Evolutionary conservation across 1,140 invertebrate genomes (phyloP).

Genomic region (roundworm (Caenorhabditis elegans)): DNA sequence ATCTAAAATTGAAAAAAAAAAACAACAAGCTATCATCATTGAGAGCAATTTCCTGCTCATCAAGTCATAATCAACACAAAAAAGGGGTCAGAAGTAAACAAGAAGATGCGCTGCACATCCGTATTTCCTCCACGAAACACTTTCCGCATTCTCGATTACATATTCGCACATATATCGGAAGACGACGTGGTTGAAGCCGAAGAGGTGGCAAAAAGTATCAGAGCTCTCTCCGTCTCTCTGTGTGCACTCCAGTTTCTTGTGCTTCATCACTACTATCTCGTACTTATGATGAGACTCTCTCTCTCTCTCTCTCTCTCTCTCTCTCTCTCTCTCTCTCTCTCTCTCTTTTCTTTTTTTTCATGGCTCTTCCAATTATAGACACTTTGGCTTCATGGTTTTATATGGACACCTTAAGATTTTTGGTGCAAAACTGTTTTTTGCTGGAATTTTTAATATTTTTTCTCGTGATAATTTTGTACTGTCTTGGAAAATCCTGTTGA

Average conservation of each 20-base stretch:
- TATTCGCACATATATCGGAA: constrained; percentile 33
- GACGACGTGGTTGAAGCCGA: not conserved
- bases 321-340: not conserved
- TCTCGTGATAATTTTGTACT: too few species aligned
- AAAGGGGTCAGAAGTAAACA: constrained; percentile 6
- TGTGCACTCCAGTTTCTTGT: not conserved
- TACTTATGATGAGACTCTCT: not conserved
- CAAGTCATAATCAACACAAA: not conserved
- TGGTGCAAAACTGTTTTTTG: too few species aligned
- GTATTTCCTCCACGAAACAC: too few species aligned
- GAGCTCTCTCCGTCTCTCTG: not conserved
- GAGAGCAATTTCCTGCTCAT: too few species aligned
- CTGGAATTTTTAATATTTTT: too few species aligned
- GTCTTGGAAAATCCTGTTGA: too few species aligned
- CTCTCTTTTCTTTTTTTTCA: too few species aligned
- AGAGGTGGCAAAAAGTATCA: constrained; percentile 27
- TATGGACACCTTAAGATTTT: too few species aligned
- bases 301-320: not conserved
- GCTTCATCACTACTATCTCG: not conserved
- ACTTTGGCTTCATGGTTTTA: not conserved
- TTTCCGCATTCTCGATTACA: constrained; percentile 31
- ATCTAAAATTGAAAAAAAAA: too few species aligned
- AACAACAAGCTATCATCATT: too few species aligned
- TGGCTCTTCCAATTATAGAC: constrained; percentile 17
- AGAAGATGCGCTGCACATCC: constrained; percentile 24